These are phyloP conservation scores for Muscina levida DNA, from an alignment of 2,888 invertebrate genomes.

Conservation along the genomic window DNA sequence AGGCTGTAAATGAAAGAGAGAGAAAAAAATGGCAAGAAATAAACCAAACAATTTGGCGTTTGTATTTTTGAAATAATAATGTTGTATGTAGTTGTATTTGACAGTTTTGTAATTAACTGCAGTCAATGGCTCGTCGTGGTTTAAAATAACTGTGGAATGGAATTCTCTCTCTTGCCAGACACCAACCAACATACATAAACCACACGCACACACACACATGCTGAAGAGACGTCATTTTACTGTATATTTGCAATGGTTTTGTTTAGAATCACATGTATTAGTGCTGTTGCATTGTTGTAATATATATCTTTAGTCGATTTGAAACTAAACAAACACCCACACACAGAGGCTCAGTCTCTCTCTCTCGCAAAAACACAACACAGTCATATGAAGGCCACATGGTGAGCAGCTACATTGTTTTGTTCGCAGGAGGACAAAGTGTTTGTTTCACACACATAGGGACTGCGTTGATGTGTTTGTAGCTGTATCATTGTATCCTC, in stretches of 20 bases:
- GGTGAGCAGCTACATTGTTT: slow-evolving; percentile 51
- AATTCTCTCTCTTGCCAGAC: neutral
- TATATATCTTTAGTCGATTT: slow-evolving; percentile 1
- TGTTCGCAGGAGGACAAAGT: neutral
- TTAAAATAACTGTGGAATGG: slow-evolving; percentile 51
- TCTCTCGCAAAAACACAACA: neutral
- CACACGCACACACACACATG: too few species aligned
- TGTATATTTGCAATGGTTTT: slow-evolving; percentile 41
- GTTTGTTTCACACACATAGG: slow-evolving; percentile 7
- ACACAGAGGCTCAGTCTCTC: neutral
- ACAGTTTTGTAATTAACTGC: slow-evolving; percentile 80
- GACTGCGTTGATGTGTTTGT: neutral
- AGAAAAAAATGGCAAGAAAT: too few species aligned
- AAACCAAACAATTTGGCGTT: too few species aligned
- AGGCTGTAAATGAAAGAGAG: neutral
- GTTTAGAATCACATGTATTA: slow-evolving; percentile 48
- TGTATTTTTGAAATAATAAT: slow-evolving; percentile 63
- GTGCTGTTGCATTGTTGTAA: slow-evolving; percentile 28
- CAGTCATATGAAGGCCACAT: slow-evolving; percentile 40
- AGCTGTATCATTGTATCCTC: slow-evolving; percentile 13
- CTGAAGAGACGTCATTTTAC: slow-evolving; percentile 47
- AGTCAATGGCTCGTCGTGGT: slow-evolving; percentile 68
- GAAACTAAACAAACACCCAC: slow-evolving; percentile 5
- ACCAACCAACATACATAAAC: too few species aligned
- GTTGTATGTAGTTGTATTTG: slow-evolving; percentile 74